Evolutionary conservation across 2,888 invertebrate genomes (phyloP).

Genomic region (Frankliniella fusca): DNA sequence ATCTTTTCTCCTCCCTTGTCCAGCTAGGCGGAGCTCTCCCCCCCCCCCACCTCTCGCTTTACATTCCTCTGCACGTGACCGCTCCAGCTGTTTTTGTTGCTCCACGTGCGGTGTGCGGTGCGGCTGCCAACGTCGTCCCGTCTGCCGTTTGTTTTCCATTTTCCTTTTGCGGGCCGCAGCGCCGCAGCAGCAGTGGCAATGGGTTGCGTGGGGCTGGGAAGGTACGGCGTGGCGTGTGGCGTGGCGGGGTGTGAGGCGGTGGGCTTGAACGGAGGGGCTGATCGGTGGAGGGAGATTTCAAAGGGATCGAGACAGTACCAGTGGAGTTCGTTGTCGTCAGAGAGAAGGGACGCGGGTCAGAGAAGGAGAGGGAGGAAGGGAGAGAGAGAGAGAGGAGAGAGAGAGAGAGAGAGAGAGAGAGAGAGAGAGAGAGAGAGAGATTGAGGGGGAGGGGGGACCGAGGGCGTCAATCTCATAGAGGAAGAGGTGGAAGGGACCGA

Average conservation of each 20-base stretch:
- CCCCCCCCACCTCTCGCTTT: neutral
- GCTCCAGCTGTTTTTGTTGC: neutral
- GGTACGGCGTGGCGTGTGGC: neutral
- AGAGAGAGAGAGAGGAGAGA: neutral
- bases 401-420: neutral
- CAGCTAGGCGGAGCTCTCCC: neutral
- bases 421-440: neutral
- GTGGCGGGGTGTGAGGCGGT: conserved; percentile 30
- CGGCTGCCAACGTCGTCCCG: neutral
- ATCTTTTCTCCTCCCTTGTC: too few relatives aligned
- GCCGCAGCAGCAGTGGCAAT: neutral
- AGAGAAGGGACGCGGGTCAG: neutral
- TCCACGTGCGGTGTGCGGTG: too few relatives aligned
- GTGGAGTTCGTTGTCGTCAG: too few relatives aligned
- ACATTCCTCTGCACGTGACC: neutral
- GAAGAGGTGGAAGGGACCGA: too few relatives aligned
- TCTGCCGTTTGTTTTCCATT: neutral
- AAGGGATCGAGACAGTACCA: too few relatives aligned
- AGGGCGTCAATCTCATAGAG: conserved; percentile 28
- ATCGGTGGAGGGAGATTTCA: too few relatives aligned
- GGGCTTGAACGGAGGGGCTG: neutral
- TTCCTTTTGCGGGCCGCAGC: neutral
- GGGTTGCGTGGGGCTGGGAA: neutral
- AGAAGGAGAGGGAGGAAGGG: neutral
- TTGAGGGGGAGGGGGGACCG: conserved; percentile 40